Percentiles rank a stretch among this genome's conserved stretches.
Conservation (phyloP, 2,888 invertebrate genomes). For the Stictocephala bisonia region DNA sequence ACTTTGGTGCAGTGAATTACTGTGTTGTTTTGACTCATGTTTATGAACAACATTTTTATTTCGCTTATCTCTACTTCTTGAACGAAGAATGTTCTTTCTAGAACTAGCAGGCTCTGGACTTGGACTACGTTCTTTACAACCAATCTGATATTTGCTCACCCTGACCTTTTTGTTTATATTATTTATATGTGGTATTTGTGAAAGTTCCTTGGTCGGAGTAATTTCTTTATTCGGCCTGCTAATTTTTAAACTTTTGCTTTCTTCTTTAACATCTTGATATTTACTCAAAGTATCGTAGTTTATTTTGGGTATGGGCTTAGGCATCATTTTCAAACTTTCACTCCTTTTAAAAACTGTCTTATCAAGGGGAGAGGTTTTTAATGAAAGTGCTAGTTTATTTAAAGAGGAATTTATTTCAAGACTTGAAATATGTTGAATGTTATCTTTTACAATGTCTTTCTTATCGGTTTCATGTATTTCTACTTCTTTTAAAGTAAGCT, state of each 20-base stretch:
- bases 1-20: background rate
- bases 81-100: background rate
- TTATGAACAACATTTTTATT: background rate
- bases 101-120: background rate
- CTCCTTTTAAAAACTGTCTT: constrained; percentile 27
- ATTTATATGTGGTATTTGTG: constrained; percentile 6
- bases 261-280: background rate
- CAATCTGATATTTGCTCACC: constrained; percentile 1
- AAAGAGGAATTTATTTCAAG: too few species aligned
- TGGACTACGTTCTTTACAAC: background rate
- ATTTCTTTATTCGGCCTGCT: background rate
- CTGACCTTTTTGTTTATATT: constrained; percentile 17
- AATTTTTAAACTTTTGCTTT: background rate
- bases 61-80: background rate
- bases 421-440: too few species aligned
- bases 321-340: constrained; percentile 18
- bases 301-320: constrained; percentile 5
- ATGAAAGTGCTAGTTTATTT: too few species aligned
- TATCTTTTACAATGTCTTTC: too few species aligned
- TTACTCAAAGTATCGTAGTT: background rate
- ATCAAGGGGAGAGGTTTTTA: too few species aligned
- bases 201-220: background rate
- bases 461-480: too few species aligned
- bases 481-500: too few species aligned
- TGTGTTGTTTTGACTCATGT: background rate